Evolutionary conservation across 2,113 vertebrate genomes (phyloP).

Genomic region (Macaca mulatta): DNA sequence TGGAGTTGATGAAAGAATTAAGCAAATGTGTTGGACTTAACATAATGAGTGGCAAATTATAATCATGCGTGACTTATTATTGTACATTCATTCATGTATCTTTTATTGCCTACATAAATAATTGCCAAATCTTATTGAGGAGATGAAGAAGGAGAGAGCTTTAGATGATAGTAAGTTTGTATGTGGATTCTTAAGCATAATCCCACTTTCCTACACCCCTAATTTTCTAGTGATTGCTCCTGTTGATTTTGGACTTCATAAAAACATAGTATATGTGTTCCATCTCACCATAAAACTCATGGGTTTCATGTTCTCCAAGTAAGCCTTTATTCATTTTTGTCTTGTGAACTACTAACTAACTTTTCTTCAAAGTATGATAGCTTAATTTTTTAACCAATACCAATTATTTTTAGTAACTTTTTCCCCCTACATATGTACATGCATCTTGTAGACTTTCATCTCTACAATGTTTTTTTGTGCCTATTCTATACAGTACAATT

Average conservation of each 20-base stretch:
- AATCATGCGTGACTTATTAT: not conserved
- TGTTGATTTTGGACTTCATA: not conserved
- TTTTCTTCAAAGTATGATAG: not conserved
- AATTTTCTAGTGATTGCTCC: not conserved
- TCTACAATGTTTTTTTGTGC: not conserved
- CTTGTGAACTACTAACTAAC: not conserved
- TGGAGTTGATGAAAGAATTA: not conserved
- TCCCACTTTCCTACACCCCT: not conserved
- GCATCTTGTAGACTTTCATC: not conserved
- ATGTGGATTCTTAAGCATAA: not conserved
- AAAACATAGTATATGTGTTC: not conserved
- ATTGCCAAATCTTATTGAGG: not conserved
- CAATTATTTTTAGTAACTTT: not conserved
- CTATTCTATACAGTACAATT: not conserved
- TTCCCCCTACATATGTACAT: accelerated
- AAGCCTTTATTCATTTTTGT: not conserved
- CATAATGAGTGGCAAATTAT: not conserved
- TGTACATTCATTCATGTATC: not conserved
- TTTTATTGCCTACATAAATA: not conserved
- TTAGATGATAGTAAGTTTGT: not conserved
- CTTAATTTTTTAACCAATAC: not conserved
- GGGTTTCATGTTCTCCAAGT: not conserved
- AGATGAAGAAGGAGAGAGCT: not conserved
- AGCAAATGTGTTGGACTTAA: not conserved
- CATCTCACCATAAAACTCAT: not conserved